These are phyloP conservation scores for Porites lobata DNA, from an alignment of 92 coral and sea anemone genomes.

Conservation along the genomic window DNA sequence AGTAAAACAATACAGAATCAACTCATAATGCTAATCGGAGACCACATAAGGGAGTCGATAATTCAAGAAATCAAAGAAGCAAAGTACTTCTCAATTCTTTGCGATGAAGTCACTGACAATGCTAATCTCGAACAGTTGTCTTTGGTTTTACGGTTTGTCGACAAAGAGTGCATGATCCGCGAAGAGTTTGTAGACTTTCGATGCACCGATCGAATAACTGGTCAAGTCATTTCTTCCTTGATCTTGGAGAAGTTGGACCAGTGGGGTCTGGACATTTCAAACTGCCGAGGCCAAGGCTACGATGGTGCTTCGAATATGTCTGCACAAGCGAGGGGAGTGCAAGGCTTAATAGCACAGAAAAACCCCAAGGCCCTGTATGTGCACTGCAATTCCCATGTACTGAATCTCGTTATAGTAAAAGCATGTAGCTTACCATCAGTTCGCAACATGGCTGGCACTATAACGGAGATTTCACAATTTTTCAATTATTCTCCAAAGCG, in stretches of 20 bases:
- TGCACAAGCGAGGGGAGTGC: slow-evolving; percentile 54
- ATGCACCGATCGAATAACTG: slow-evolving; percentile 58
- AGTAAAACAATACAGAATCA: slow-evolving; percentile 51
- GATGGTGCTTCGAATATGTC: slow-evolving; percentile 67
- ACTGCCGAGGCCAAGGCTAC: slow-evolving; percentile 70
- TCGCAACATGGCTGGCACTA: slow-evolving; percentile 69
- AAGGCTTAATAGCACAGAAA: slow-evolving; percentile 43
- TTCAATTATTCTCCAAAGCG: too few relatives aligned
- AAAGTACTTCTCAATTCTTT: slow-evolving; percentile 57
- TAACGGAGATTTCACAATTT: too few relatives aligned
- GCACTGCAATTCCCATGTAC: slow-evolving; percentile 55
- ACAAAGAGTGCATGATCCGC: slow-evolving; percentile 48
- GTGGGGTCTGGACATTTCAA: slow-evolving; percentile 34
- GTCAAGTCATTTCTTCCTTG: slow-evolving; percentile 32
- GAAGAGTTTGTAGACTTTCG: slow-evolving; percentile 65
- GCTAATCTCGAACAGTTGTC: slow-evolving; percentile 68
- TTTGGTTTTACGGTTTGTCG: slow-evolving; percentile 48
- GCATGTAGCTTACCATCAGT: slow-evolving; percentile 61
- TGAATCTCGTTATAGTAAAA: slow-evolving; percentile 50
- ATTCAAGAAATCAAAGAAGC: slow-evolving; percentile 40
- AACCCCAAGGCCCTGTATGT: slow-evolving; percentile 62
- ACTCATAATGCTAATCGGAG: slow-evolving; percentile 42
- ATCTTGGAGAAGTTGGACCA: slow-evolving; percentile 46
- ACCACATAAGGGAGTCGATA: slow-evolving; percentile 28
- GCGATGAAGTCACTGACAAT: slow-evolving; percentile 63